phyloP scores from a whole-genome alignment of 2,113 vertebrate species.

The Orthonyx spaldingii region DNA sequence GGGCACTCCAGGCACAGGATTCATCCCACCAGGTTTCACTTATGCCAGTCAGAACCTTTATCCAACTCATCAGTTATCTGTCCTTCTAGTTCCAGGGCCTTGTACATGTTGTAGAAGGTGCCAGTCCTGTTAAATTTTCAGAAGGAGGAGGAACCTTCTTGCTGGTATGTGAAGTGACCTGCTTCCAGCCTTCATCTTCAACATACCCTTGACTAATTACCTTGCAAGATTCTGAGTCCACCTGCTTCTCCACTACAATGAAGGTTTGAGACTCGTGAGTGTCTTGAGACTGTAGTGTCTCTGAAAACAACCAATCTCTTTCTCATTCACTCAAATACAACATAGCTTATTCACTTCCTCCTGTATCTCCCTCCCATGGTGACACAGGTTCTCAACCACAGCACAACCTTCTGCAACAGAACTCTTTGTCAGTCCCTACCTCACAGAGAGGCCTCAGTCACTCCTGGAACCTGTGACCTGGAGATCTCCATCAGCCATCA shows the following conservation, averaged over 20 bases:
- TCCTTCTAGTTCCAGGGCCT: neutral
- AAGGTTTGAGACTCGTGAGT: neutral
- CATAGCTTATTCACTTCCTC: neutral
- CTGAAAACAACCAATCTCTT: neutral
- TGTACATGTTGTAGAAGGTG: neutral
- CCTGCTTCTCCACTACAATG: neutral
- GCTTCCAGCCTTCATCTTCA: neutral
- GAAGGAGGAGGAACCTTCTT: neutral
- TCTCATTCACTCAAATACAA: neutral
- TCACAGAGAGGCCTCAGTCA: no score
- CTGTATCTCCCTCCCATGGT: neutral
- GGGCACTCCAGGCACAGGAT: no score
- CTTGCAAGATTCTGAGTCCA: neutral
- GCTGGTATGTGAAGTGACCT: neutral
- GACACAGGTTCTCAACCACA: neutral
- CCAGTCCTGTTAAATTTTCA: neutral
- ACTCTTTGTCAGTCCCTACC: neutral
- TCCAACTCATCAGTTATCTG: neutral
- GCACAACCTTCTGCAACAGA: no score
- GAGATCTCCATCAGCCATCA: neutral
- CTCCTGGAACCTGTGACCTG: neutral
- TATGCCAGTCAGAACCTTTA: accelerated
- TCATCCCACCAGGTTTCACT: neutral
- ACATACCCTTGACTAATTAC: neutral
- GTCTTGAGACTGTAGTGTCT: neutral